phyloP scores from a whole-genome alignment of 1,140 invertebrate genomes.

The Psilanteris sp. region DNA sequence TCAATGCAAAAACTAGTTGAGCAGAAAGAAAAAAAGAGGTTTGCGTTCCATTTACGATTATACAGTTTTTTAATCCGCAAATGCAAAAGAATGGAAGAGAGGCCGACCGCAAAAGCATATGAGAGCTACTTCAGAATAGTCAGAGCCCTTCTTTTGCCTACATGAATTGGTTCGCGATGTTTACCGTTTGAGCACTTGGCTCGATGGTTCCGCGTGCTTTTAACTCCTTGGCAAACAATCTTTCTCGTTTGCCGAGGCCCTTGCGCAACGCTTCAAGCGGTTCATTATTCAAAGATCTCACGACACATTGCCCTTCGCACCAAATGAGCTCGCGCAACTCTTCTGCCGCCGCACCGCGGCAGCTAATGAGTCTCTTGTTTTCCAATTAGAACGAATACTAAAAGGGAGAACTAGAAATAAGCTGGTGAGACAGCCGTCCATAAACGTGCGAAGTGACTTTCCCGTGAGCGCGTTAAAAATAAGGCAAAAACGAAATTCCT shows the following conservation, averaged over 20 bases:
- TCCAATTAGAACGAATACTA: conserved; percentile 69
- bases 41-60: conserved; percentile 38
- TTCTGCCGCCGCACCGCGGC: conserved; percentile 47
- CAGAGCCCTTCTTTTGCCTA: conserved; percentile 15
- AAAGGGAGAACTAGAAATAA: conserved; percentile 64
- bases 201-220: conserved; percentile 56
- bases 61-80: conserved; percentile 45
- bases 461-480: conserved; percentile 52
- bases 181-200: conserved; percentile 61
- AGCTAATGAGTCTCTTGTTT: conserved; percentile 73
- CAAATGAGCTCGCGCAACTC: conserved; percentile 67
- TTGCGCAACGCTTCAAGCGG: conserved; percentile 64
- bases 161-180: conserved; percentile 36
- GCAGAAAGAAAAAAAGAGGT: background rate
- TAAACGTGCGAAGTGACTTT: conserved; percentile 66
- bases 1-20: conserved; percentile 4
- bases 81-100: conserved; percentile 35
- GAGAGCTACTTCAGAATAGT: conserved; percentile 39
- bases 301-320: conserved; percentile 64
- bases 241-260: conserved; percentile 62
- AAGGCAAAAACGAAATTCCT: conserved; percentile 61
- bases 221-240: conserved; percentile 66
- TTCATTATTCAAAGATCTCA: conserved; percentile 72
- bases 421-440: conserved; percentile 64
- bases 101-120: conserved; percentile 33